A percentile compares a stretch with the other conserved stretches of the same genome.
Conservation (phyloP, 2,113 vertebrate species). For the Anarrhichthys ocellatus region DNA sequence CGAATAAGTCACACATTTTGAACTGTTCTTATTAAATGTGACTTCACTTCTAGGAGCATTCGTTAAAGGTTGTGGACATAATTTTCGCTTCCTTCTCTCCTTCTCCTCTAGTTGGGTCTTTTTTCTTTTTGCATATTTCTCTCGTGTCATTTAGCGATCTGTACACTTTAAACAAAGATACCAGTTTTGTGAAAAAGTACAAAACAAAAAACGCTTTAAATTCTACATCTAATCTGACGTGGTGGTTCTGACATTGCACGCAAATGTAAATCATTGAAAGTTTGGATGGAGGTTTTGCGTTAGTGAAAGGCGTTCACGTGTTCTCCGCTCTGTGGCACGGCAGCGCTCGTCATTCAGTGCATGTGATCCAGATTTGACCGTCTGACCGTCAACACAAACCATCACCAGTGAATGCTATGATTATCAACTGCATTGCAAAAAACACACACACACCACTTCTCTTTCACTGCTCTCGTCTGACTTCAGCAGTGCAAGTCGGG, state of each 20-base stretch:
- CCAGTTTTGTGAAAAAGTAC: slow-evolving; percentile 4
- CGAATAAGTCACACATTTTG: not conserved
- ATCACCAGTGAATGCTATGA: slow-evolving; percentile 65
- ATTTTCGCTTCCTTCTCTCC: not conserved
- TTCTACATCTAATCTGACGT: slow-evolving; percentile 48
- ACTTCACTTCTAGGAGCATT: not conserved
- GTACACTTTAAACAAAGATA: slow-evolving; percentile 44
- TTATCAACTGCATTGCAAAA: slow-evolving; percentile 83
- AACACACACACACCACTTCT: slow-evolving; percentile 17
- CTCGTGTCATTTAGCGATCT: slow-evolving; percentile 36
- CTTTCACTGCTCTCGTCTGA: slow-evolving; percentile 37
- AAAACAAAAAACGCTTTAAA: slow-evolving; percentile 1
- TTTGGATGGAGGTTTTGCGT: slow-evolving; percentile 21
- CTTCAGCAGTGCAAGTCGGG: slow-evolving; percentile 44
- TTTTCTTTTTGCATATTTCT: slow-evolving; percentile 80
- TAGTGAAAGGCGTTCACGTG: slow-evolving; percentile 31
- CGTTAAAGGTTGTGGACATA: not conserved
- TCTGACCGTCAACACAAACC: slow-evolving; percentile 4
- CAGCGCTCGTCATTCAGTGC: not conserved
- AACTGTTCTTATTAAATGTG: not conserved
- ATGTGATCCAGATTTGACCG: not conserved
- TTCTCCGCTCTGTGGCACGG: not conserved
- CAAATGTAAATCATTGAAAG: slow-evolving; percentile 1
- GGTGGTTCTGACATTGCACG: slow-evolving; percentile 38
- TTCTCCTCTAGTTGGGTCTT: slow-evolving; percentile 17